Evolutionary conservation across 2,888 invertebrate species (phyloP), one percentile per base, ranked within the genome.

Genomic region (Suillia variegata): DNA sequence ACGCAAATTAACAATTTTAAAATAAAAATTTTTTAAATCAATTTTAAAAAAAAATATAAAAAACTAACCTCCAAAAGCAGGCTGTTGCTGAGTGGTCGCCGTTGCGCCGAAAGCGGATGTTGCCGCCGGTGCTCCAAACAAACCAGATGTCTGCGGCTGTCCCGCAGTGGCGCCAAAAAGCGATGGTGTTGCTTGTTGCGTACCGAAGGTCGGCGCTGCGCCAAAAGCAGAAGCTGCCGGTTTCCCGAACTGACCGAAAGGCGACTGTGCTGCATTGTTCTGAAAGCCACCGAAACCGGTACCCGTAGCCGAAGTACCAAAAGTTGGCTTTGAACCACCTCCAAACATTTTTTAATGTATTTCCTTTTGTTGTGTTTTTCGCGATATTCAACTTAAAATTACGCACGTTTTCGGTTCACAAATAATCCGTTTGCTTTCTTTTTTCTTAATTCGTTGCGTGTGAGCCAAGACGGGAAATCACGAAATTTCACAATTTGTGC

Each of bases 141-240:
- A 58, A 2, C 77, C 78, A 3, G 75, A 61, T 2, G 70, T 65
- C 45, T 79, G 74, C 24, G 84, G 79, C 59, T 85, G 85, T 48
- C 85, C 79, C 15, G 85, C 81, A 34, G 85, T 79, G 8, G 85
- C 79, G 49, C 86, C 87, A 78, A 89, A 89, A 56, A 88, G 78
- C 13, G 87, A 83, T 0, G 73, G 70, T 31, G 84, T 80, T 49
- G 82, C 78, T 58, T 75, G 80, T 59, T 76, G 82, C 2, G 74
- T 67, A 0, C 92, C 92, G 80, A 92, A 92, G 0, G 89, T 86
- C 0, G 90, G 86, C 4, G 89, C 84, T 2, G 87, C 86, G 26
- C 89, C 90, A 61, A 90, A 89, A 54, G 87, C 86, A 0, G 86
- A 84, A 1, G 87, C 86, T 0, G 87, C 84, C 2, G 88, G 85